Evolutionary conservation across 2,113 vertebrate genomes (phyloP).

Genomic region (Ranitomeya imitator): DNA sequence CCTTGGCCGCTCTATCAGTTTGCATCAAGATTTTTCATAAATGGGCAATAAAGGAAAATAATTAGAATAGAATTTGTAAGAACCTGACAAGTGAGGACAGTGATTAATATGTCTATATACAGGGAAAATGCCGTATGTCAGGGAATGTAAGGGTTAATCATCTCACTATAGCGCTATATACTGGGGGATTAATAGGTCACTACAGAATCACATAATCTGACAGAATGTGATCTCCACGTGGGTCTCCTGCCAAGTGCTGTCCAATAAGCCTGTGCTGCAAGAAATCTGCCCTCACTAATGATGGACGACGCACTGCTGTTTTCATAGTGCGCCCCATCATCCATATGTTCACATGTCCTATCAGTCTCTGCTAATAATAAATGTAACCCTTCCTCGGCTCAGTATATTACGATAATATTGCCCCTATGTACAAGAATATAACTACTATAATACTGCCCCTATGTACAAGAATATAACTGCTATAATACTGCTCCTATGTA

Average conservation of each 20-base stretch:
- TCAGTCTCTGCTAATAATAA: too few relatives aligned
- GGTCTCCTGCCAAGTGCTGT: constrained; percentile 1
- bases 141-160: neutral
- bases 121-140: neutral
- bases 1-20: neutral
- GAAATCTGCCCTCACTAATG: constrained; percentile 9
- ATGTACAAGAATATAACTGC: too few relatives aligned
- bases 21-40: neutral
- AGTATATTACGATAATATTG: too few relatives aligned
- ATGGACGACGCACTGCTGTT: neutral
- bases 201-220: constrained; percentile 27
- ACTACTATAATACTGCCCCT: too few relatives aligned
- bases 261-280: constrained; percentile 18
- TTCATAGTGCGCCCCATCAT: neutral
- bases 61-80: neutral
- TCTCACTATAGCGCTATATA: neutral
- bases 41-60: too few relatives aligned
- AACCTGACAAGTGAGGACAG: neutral
- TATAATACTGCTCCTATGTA: too few relatives aligned
- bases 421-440: too few relatives aligned
- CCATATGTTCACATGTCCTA: neutral
- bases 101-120: neutral
- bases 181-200: constrained; percentile 24
- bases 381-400: too few relatives aligned
- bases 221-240: constrained; percentile 3